Base-by-base conservation (phyloP, 1,140 invertebrate species). In the Wasmannia auropunctata region DNA sequence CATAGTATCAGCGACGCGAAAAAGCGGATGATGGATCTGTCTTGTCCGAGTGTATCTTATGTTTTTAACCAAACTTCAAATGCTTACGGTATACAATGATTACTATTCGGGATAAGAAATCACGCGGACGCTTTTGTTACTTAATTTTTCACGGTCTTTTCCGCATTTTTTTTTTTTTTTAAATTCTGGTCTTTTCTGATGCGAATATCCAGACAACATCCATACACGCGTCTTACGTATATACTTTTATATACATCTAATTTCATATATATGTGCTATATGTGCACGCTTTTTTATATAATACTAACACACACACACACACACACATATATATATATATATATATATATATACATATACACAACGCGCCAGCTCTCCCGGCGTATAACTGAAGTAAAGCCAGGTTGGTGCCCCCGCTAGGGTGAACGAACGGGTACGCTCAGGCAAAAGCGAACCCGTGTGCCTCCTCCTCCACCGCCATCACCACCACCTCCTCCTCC, bases 331-430 rank as follows among this genome's bases (percentile, higher is more conserved):
- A 62, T 16, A 37, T 34, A 31, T 28, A 76, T 70, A 2, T 43
- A 10, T 34, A 16, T 54, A 86, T 63, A 43, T 85, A 74, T 90
- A 86, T 88, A 90, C 75, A 60, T 93, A 88, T 90, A 90, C 84
- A 91, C 84, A 91, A 90, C 87, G 91, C 89, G 91, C 91, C 88
- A 92, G 87, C 92, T 93, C 92, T 94, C 94, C 92, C 91, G 89
- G 88, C 92, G 87, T 93, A 93, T 93, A 95, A 94, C 92, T 94
- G 93, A 94, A 94, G 94, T 95, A 95, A 95, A 94, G 94, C 93
- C 94, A 95, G 94, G 94, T 95, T 95, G 94, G 94, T 95, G 94
- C 94, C 94, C 94, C 94, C 94, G 94, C 90, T 93, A 95, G 94
- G 95, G 95, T 95, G 95, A 95, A 95, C 93, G 94, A 95, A 95